Conservation (phyloP, 2,888 invertebrate species). For the Amphipoea lucens region DNA sequence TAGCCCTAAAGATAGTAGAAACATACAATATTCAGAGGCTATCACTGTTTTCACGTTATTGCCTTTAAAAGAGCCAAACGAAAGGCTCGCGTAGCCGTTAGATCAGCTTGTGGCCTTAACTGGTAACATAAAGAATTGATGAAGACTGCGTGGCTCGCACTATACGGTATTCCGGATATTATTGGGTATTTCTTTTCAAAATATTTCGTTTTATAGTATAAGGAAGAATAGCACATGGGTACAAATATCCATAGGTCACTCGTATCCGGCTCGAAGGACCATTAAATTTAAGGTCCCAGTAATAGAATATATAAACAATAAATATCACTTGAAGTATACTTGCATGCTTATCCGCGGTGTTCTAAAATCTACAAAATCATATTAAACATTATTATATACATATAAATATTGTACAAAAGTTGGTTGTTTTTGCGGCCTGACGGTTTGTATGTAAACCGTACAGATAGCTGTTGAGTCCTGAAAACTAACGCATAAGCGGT, state of each 20-base stretch:
- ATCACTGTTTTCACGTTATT: conserved; percentile 49
- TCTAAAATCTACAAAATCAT: background rate
- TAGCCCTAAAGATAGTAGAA: conserved; percentile 19
- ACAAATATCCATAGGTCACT: background rate
- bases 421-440: no score
- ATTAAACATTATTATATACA: background rate
- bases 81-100: conserved; percentile 31
- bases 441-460: background rate
- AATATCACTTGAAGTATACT: background rate
- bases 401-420: no score
- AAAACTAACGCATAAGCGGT: background rate
- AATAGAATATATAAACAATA: no score
- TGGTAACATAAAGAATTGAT: conserved; percentile 42
- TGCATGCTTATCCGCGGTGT: background rate
- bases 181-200: background rate
- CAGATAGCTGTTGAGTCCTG: background rate
- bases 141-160: conserved; percentile 4
- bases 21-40: conserved; percentile 53
- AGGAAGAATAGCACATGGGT: no score
- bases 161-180: conserved; percentile 8
- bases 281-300: no score
- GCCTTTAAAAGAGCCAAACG: conserved; percentile 42
- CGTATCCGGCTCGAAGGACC: background rate
- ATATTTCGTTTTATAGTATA: background rate
- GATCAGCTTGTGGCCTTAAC: conserved; percentile 26